Percentiles rank a stretch among this genome's conserved stretches.
phyloP scores from a whole-genome alignment of 2,113 vertebrate genomes.

The Pagrus major region DNA sequence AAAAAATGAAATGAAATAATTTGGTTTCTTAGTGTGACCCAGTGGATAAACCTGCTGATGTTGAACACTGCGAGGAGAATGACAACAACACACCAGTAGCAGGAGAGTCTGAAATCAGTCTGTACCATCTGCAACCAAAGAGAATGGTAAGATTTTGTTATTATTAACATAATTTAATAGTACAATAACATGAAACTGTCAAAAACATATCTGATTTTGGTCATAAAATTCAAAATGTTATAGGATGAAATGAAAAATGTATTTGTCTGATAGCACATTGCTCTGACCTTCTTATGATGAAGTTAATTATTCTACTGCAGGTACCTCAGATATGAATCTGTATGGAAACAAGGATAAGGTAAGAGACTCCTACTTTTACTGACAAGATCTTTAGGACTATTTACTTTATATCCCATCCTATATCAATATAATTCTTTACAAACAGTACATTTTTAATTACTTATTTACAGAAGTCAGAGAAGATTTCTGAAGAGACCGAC shows the following conservation, averaged over 20 bases:
- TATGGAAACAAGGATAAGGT: slow-evolving; percentile 3
- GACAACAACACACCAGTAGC: not conserved
- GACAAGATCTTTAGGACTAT: not conserved
- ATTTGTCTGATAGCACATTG: not conserved
- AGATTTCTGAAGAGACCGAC: not conserved
- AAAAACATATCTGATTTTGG: no score
- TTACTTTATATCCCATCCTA: not conserved
- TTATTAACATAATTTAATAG: not conserved
- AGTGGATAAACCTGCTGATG: not conserved
- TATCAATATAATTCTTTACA: no score
- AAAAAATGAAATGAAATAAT: no score
- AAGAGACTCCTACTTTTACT: not conserved
- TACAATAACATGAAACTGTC: not conserved
- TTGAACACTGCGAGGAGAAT: not conserved
- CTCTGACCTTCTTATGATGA: not conserved
- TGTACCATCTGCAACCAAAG: not conserved
- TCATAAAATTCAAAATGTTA: no score
- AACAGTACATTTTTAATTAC: no score
- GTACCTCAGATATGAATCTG: fast-evolving
- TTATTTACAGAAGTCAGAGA: not conserved
- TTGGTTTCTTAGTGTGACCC: no score
- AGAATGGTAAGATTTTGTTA: not conserved
- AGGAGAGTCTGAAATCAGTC: not conserved
- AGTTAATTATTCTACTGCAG: not conserved
- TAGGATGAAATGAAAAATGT: no score